phyloP scores from a whole-genome alignment of 2,797 vertebrate genomes.

The Tolypeutes matacus region DNA sequence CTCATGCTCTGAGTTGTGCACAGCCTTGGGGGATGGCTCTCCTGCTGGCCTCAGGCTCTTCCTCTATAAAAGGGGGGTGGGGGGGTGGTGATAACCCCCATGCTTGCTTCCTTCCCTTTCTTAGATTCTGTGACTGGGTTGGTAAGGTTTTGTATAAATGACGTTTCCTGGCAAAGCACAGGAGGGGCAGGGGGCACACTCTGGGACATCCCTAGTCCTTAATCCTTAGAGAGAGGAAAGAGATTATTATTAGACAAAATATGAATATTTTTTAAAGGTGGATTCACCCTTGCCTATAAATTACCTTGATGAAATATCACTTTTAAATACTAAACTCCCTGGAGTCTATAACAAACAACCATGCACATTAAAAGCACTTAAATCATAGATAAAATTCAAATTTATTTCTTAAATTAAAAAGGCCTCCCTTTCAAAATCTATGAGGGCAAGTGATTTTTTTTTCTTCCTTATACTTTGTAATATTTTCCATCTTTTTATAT shows the following conservation, averaged over 20 bases:
- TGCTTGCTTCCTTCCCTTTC: not conserved
- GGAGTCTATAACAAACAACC: not conserved
- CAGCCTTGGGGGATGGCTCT: not conserved
- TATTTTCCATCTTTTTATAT: not conserved
- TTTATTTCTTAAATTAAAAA: conserved; percentile 2
- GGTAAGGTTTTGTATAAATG: not conserved
- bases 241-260: not conserved
- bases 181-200: not conserved
- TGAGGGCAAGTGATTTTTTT: conserved; percentile 12
- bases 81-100: not conserved
- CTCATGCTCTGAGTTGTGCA: not conserved
- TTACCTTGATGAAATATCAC: not conserved
- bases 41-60: not conserved
- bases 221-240: not conserved
- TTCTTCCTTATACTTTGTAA: not conserved
- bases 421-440: conserved; percentile 42
- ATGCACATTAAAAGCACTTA: not conserved
- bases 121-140: not conserved
- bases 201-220: not conserved
- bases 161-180: not conserved
- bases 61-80: not conserved
- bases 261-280: not conserved
- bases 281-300: not conserved
- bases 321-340: not conserved
- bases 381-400: conserved; percentile 29